Conservation (phyloP, 2,113 vertebrate species). For the Rhabdomys dilectus region DNA sequence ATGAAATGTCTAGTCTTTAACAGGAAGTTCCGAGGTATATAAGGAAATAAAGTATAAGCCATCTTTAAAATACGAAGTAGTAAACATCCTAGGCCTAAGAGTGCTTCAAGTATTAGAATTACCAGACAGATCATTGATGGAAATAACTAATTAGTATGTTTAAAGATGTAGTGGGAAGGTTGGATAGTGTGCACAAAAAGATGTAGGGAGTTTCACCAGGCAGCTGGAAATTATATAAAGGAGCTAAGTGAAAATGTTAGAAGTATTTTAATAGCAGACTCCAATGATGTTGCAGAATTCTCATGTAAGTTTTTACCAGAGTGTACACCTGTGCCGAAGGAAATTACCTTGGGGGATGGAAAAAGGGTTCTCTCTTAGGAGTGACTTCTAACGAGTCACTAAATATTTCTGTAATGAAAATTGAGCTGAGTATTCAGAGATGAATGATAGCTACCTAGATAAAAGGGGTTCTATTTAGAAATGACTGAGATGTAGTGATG, state of each 20-base stretch:
- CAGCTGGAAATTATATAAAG: neutral
- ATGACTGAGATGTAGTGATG: neutral
- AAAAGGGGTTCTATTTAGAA: neutral
- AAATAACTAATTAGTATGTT: neutral
- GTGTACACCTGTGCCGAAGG: neutral
- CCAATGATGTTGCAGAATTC: neutral
- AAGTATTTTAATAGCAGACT: neutral
- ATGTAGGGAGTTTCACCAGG: neutral
- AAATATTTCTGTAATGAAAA: slow-evolving; percentile 30
- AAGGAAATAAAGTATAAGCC: neutral
- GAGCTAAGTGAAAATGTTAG: neutral
- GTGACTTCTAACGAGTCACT: too few relatives aligned
- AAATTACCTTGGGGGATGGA: neutral
- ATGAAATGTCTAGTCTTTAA: neutral
- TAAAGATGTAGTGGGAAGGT: neutral
- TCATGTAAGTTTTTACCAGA: neutral
- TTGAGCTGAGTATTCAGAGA: neutral
- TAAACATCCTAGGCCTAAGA: neutral
- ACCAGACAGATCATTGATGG: neutral
- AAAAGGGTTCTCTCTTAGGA: neutral
- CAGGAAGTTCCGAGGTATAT: neutral
- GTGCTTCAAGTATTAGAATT: neutral
- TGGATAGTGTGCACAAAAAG: neutral
- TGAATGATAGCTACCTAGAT: neutral
- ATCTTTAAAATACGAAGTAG: slow-evolving; percentile 1